These are phyloP conservation scores for Pristionchus maxplancki DNA, from an alignment of 2,888 invertebrate genomes.

Conservation along the genomic window DNA sequence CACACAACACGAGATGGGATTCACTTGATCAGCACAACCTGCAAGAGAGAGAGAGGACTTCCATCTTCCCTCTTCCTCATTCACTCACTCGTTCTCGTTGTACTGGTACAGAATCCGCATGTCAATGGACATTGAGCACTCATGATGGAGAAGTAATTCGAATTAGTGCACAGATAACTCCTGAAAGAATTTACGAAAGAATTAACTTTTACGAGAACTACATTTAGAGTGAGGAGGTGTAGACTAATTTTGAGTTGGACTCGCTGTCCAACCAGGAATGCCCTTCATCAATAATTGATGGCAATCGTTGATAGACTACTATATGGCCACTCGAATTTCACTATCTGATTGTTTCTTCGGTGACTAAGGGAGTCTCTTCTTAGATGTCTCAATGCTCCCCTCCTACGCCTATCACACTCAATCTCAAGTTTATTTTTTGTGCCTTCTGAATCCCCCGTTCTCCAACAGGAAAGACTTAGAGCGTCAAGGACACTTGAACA, in stretches of 20 bases:
- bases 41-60: neutral
- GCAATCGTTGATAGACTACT: neutral
- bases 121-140: conserved; percentile 10
- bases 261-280: neutral
- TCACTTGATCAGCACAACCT: conserved; percentile 7
- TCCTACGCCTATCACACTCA: neutral
- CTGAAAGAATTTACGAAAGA: neutral
- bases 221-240: neutral
- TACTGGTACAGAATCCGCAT: conserved; percentile 12
- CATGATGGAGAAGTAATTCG: conserved; percentile 15
- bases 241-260: neutral
- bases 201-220: neutral
- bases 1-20: neutral
- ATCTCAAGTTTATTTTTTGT: neutral
- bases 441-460: neutral
- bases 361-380: neutral
- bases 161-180: conserved; percentile 1
- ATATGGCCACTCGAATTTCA: neutral
- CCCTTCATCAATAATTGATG: neutral
- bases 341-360: neutral
- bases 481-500: conserved; percentile 9
- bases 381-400: neutral
- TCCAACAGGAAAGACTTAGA: neutral
- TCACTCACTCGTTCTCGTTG: conserved; percentile 3
- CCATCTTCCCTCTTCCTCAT: neutral